Evolutionary conservation across 2,888 invertebrate species (phyloP).

Genomic region (Latrodectus hesperus): DNA sequence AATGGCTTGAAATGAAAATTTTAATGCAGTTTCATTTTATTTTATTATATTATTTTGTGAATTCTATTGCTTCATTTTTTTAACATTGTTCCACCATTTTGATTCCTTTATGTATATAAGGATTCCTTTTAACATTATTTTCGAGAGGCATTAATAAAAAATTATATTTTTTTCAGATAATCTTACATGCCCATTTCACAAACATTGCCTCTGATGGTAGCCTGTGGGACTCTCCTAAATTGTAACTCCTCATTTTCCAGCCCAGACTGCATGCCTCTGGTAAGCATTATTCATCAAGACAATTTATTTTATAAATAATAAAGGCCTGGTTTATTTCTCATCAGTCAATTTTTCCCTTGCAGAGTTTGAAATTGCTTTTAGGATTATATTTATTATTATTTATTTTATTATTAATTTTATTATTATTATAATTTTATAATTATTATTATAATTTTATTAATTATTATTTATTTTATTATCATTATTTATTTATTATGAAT

Average conservation of each 20-base stretch:
- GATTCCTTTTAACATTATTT: background rate
- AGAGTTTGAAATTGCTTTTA: no score
- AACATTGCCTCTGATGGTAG: conserved; percentile 69
- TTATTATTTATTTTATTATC: no score
- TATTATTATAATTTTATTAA: no score
- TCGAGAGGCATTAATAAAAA: background rate
- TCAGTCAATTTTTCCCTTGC: no score
- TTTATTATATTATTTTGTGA: background rate
- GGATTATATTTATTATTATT: no score
- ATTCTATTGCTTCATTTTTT: background rate
- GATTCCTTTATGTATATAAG: background rate
- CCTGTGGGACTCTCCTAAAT: conserved; percentile 68
- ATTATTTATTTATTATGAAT: no score
- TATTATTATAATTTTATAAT: no score
- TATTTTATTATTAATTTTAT: no score
- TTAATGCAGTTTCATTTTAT: background rate
- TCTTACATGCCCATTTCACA: conserved; percentile 67
- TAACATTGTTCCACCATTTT: background rate
- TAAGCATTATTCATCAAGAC: conserved; percentile 12
- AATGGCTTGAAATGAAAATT: background rate
- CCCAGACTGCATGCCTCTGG: conserved; percentile 70
- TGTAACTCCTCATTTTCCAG: conserved; percentile 68
- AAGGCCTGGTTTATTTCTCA: no score
- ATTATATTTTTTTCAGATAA: conserved; percentile 43
- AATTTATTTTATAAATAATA: no score